phyloP scores from a whole-genome alignment of 1,140 invertebrate species.

The Philotrypesis tridentata region DNA sequence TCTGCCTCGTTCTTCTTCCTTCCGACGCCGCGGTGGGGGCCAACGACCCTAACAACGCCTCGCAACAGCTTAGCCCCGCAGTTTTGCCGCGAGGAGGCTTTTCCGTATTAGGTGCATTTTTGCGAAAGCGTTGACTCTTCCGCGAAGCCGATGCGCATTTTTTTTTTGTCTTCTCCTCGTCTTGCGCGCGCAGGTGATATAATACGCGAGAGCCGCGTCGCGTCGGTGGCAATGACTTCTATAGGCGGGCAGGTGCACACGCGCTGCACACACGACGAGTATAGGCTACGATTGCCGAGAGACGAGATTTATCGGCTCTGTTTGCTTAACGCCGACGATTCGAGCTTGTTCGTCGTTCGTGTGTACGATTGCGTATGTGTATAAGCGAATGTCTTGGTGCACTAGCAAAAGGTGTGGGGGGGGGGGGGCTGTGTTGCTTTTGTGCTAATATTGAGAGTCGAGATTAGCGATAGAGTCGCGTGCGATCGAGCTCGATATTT shows the following conservation, averaged over 20 bases:
- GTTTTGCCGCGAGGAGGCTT: constrained; percentile 23
- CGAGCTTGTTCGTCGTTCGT: background rate
- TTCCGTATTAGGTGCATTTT: constrained; percentile 49
- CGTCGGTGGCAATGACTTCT: background rate
- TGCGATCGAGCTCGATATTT: background rate
- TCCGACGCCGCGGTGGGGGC: constrained; percentile 47
- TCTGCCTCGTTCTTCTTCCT: constrained; percentile 43
- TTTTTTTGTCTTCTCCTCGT: constrained; percentile 45
- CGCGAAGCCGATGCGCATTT: constrained; percentile 39
- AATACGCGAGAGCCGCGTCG: constrained; percentile 4
- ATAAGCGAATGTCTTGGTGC: no score
- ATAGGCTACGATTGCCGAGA: background rate
- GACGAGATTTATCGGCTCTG: background rate
- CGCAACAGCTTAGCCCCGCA: constrained; percentile 42
- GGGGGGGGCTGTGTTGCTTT: no score
- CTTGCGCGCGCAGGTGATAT: constrained; percentile 11
- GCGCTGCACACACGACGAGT: no score
- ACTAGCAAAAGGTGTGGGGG: no score
- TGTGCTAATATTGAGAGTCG: constrained; percentile 19
- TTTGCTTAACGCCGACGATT: background rate
- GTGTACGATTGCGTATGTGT: background rate
- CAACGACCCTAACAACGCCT: constrained; percentile 58
- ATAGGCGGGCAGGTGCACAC: no score
- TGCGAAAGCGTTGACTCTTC: constrained; percentile 53
- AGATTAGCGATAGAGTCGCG: background rate